Conservation (phyloP, 2,888 invertebrate species). For the Synergus laeviventris region DNA sequence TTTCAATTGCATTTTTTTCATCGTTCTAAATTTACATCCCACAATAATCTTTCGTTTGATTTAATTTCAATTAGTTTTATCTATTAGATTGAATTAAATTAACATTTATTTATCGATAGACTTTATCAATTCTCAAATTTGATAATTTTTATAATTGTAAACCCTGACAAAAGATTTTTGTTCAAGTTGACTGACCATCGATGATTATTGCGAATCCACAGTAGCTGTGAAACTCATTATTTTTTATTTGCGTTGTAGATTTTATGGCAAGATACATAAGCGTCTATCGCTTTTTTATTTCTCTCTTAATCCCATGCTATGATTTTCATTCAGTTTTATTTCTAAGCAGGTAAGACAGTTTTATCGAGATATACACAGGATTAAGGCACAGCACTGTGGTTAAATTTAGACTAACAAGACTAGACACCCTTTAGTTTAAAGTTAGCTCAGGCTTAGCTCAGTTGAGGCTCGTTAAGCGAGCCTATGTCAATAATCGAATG, state of each 20-base stretch:
- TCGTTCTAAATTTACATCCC: too few relatives aligned
- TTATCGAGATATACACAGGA: constrained; percentile 65
- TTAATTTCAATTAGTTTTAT: too few relatives aligned
- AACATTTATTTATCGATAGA: too few relatives aligned
- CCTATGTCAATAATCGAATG: constrained; percentile 58
- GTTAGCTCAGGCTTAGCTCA: constrained; percentile 73
- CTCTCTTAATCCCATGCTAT: constrained; percentile 43
- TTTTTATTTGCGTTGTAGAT: background rate
- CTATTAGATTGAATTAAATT: too few relatives aligned
- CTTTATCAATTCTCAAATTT: too few relatives aligned
- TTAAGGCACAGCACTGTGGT: constrained; percentile 67
- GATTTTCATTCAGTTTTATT: constrained; percentile 42
- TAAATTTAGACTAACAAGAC: constrained; percentile 72
- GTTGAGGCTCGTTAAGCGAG: constrained; percentile 60
- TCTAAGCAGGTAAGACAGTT: constrained; percentile 51
- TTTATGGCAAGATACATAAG: background rate
- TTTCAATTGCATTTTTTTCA: too few relatives aligned
- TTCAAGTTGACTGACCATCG: background rate
- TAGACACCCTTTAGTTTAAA: constrained; percentile 73
- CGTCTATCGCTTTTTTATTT: constrained; percentile 30
- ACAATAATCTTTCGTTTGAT: too few relatives aligned
- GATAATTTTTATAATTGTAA: too few relatives aligned
- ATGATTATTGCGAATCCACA: background rate
- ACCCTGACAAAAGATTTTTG: too few relatives aligned
- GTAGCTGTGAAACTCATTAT: background rate